Evolutionary conservation across 2,113 vertebrate genomes (phyloP).

Genomic region (Actenoides lindsayi): DNA sequence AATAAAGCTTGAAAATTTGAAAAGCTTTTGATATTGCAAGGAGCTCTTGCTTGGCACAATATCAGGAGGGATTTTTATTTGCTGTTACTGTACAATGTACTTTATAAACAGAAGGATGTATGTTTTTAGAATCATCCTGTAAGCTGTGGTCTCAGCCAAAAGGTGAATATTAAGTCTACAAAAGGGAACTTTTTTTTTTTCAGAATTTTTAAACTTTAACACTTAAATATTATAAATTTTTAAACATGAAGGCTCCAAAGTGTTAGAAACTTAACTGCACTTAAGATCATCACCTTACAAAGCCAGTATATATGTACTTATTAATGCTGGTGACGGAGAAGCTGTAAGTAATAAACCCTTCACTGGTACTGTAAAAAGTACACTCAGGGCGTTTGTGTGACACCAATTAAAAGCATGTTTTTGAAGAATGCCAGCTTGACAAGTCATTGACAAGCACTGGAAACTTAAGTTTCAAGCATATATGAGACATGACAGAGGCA

Average conservation of each 20-base stretch:
- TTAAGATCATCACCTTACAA: neutral
- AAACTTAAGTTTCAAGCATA: conserved; percentile 6
- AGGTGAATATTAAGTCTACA: neutral
- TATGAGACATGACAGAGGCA: conserved; percentile 48
- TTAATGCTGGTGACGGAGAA: neutral
- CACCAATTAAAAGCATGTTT: neutral
- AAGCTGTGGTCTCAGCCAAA: neutral
- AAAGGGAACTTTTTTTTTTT: neutral
- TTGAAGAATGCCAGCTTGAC: conserved; percentile 36
- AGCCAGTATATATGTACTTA: neutral
- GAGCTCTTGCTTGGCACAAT: neutral
- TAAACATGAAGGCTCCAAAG: neutral
- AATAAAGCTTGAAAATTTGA: neutral
- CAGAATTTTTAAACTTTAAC: neutral
- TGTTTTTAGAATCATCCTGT: neutral
- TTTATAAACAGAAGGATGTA: neutral
- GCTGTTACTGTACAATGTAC: neutral
- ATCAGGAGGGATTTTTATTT: neutral
- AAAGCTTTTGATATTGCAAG: neutral
- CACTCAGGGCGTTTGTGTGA: neutral
- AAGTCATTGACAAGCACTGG: conserved; percentile 43
- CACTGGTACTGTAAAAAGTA: neutral
- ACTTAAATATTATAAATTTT: neutral
- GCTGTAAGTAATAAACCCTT: neutral
- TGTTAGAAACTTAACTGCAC: neutral